Conservation (phyloP, 1,140 invertebrate species). For the Drosophila orena region DNA sequence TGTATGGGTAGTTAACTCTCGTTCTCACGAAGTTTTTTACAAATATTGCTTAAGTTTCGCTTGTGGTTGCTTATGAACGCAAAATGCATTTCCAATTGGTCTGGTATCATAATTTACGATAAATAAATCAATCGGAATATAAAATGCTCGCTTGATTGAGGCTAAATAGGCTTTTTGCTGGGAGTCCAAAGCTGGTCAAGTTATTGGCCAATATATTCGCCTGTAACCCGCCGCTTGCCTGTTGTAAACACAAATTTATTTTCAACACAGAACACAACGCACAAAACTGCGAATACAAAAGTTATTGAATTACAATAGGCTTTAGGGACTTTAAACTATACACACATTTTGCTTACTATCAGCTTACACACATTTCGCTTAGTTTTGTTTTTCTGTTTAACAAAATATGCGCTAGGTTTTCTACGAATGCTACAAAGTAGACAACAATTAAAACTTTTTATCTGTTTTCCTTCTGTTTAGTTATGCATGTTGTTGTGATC, state of each 20-base stretch:
- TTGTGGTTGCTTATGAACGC: constrained; percentile 20
- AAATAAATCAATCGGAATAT: constrained; percentile 34
- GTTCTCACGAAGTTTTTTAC: constrained; percentile 31
- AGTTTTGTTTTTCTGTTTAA: constrained; percentile 63
- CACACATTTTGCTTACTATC: constrained; percentile 20
- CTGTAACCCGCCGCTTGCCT: background rate
- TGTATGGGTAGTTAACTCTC: constrained; percentile 51
- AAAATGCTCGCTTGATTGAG: constrained; percentile 52
- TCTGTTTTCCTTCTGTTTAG: constrained; percentile 23
- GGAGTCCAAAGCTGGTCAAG: background rate
- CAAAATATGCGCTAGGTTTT: constrained; percentile 74
- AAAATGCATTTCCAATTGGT: constrained; percentile 43
- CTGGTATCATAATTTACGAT: constrained; percentile 33
- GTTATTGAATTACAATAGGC: constrained; percentile 18
- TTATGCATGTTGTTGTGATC: constrained; percentile 39
- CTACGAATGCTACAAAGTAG: constrained; percentile 80
- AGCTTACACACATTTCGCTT: constrained; percentile 44
- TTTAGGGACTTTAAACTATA: constrained; percentile 21
- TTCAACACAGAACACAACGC: constrained; percentile 22
- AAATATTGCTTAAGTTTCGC: constrained; percentile 67
- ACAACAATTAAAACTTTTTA: constrained; percentile 69
- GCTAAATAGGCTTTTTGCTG: constrained; percentile 24
- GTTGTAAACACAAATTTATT: constrained; percentile 42
- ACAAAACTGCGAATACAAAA: constrained; percentile 30
- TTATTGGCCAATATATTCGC: background rate